Base-by-base conservation (phyloP, 1,140 invertebrate species). In the Atta cephalotes region DNA sequence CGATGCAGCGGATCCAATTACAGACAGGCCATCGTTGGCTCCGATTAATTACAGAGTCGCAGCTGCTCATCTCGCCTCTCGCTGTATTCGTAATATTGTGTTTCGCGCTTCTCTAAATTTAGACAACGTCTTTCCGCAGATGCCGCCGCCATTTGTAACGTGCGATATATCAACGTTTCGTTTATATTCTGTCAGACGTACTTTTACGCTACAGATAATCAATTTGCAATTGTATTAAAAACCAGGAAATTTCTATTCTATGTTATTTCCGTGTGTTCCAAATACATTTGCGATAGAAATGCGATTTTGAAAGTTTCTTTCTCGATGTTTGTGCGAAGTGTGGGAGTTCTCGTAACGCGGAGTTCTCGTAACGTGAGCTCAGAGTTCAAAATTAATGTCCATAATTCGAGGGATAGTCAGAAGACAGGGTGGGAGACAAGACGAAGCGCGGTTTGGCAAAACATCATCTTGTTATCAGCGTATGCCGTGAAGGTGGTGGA, bases 391-490 rank as follows among this genome's bases (percentile, higher is more conserved):
- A 92, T 92, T 93, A 92, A 92, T 93, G 91, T 82, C 86, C 85
- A 84, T 92, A 91, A 92, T 90, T 93, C 91, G 90, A 82, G 16
- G 58, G 86, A 76, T 49, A 28, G 53, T 81, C 56, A 60, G 56
- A 28, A 39, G n/a, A 60, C 87, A 89, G 84, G 86, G 76, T 72
- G 81, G 80, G 81, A 80, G 16, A 16, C 35, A 39, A 84, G 88
- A 89, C 72, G 78, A 82, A 87, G 87, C 84, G 90, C 84, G 70
- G 88, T 72, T 85, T 88, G 90, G 91, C 90, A 94, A 93, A 94
- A 93, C 92, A 91, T 89, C 77, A 51, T 70, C 88, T 87, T 74
- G 87, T 92, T 93, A 94, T 94, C 92, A 94, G 91, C 92, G 92
- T 92, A 94, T 94, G 92, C 88, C 92, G 82, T 85, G 85, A 91